Evolutionary conservation across 2,888 invertebrate species (phyloP), one percentile per base, ranked within the genome.

Genomic region (Tortrix viridana): DNA sequence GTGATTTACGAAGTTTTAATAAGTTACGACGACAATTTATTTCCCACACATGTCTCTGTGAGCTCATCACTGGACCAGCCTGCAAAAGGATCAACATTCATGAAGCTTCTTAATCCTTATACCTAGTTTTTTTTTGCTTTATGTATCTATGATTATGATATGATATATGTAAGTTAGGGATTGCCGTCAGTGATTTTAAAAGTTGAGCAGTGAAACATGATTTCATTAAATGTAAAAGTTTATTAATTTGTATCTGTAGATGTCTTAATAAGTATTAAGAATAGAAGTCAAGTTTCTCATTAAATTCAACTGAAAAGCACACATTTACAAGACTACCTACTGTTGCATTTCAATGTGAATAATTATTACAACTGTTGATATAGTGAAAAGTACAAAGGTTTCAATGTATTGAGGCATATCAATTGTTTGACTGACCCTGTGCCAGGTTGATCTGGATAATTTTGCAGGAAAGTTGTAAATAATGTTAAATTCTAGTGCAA

Each of bases 341-440:
- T 58, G 52, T 58, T 62, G 62, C 62, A 62, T 62, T 62, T 56
- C 38, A 46, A 57, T 57, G 50, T 56, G 56, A 56, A 62, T 61
- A 61, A 22, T 61, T 32, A 58, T 43, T 49, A 54, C 43, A 56
- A 62, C 61, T 62, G 46, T 56, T 62, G 56, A 57, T 57, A 62
- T 38, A 55, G 44, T 70, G 67, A 26, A 74, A 76, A 81, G 82
- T 83, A 83, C 82, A 81, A 82, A 79, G 66, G 69, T 76, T 79
- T 78, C 74, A 75, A 74, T 67, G 56, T 65, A 58, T 72, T 75
- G 71, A 73, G 77, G 74, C 76, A 77, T 77, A 78, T 80, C 76
- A 78, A 69, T 52, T 52, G 26, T 60, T 57, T 63, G 73, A 79
- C 76, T 77, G 73, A 74, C 67, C 70, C 73, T 71, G 46, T 57